Base-by-base conservation (phyloP, 2,113 vertebrate species). In the Collichthys lucidus region DNA sequence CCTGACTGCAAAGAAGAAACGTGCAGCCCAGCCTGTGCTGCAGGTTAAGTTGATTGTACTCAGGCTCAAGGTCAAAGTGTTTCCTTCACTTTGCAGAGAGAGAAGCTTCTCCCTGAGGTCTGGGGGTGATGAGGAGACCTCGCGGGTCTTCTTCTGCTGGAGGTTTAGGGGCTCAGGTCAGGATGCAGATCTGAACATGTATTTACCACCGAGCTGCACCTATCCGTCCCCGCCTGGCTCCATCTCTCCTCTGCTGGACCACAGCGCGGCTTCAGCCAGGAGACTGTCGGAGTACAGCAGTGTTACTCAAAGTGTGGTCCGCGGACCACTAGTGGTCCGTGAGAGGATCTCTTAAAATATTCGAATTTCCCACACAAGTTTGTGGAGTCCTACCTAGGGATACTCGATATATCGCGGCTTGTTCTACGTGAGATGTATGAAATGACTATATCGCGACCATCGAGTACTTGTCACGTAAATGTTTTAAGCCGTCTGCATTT, bases 161-260 rank as follows among this genome's bases (percentile, higher is more conserved):
- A 59, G n/a, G n/a, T 16, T 26, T 12, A 15, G 29, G 7, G 46
- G 9, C 46, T 14, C 11, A 10, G 10, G 12, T 49, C 55, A 74
- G 0, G 20, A 62, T 49, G 42, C 77, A 70, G 14, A 26, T 62
- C 15, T 10, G 2, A 22, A 50, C 94, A 98, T 98, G 97, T 99
- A 98, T 96, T 96, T 97, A 90, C 96, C 97, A 89, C 96, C 97
- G 89, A 96, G 96, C 96, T 97, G 97, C 94, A 96, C 96, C 90
- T 97, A 96, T 94, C 95, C 97, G 90, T 96, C 97, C 90, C 72
- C 73, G 52, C 75, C 83, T 90, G 96, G 96, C 94, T 95, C 96
- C 92, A 94, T 97, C 16, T 4, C 77, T 89, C 94, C 96, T 20
- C 10, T 66, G 46, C 65, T 62, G 88, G 83, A 83, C 3, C 66